phyloP scores from a whole-genome alignment of 2,797 vertebrate genomes.

The Anguilla megastoma region DNA sequence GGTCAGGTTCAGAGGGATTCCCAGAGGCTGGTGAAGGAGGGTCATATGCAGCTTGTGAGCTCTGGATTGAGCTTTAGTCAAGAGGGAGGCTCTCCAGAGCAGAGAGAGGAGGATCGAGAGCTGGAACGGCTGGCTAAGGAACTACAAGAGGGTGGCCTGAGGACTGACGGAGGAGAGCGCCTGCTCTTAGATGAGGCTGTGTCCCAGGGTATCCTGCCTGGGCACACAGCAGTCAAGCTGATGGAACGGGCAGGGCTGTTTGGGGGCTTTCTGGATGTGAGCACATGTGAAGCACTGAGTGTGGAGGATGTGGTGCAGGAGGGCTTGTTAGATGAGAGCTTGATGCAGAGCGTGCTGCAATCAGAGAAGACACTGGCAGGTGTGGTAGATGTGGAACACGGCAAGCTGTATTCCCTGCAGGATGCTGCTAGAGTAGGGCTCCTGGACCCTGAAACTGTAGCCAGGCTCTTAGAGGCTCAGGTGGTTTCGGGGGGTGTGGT shows the following conservation, averaged over 20 bases:
- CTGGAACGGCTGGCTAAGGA: conserved; percentile 73
- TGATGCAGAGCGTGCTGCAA: conserved; percentile 82
- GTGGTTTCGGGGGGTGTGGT: conserved; percentile 89
- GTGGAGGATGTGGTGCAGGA: conserved; percentile 83
- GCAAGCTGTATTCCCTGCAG: conserved; percentile 73
- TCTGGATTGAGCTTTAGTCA: conserved; percentile 19
- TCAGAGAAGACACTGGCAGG: conserved; percentile 88
- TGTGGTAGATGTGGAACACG: conserved; percentile 78
- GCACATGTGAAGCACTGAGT: conserved; percentile 73
- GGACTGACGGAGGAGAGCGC: conserved; percentile 70
- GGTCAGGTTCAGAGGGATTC: not conserved
- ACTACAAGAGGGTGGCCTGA: conserved; percentile 78
- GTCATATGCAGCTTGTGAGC: conserved; percentile 18
- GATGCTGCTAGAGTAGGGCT: conserved; percentile 82
- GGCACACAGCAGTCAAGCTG: conserved; percentile 83
- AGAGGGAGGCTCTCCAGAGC: conserved; percentile 38
- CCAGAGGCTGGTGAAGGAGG: not conserved
- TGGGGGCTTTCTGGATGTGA: conserved; percentile 85
- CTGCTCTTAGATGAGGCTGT: conserved; percentile 86
- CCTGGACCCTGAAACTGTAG: conserved; percentile 79
- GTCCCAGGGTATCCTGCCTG: conserved; percentile 73
- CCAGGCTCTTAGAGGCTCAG: conserved; percentile 86
- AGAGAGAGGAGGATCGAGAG: conserved; percentile 64
- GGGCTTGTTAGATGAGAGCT: conserved; percentile 84
- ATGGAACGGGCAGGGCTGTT: conserved; percentile 86